A percentile compares a stretch with the other conserved stretches of the same genome.
Evolutionary conservation across 1,140 invertebrate genomes (phyloP).

Genomic region (Drosophila gunungcola): DNA sequence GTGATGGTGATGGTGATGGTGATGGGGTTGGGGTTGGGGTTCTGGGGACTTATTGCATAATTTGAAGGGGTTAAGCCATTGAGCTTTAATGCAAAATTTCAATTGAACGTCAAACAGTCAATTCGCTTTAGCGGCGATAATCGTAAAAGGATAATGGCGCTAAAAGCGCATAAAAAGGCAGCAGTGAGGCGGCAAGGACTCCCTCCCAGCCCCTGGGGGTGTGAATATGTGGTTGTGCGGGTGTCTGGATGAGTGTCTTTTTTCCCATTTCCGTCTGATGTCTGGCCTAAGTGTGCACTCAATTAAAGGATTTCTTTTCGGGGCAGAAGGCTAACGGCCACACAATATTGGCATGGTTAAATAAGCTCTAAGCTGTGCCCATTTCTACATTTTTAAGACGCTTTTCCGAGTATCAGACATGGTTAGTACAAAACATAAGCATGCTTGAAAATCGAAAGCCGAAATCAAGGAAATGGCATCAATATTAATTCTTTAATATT

Average conservation of each 20-base stretch:
- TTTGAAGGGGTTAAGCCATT: slow-evolving; percentile 83
- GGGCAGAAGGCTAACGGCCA: slow-evolving; percentile 44
- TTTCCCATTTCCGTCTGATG: slow-evolving; percentile 28
- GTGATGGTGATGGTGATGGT: not conserved
- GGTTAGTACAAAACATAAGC: not conserved
- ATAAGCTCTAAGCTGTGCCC: slow-evolving; percentile 31
- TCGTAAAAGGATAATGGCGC: slow-evolving; percentile 82
- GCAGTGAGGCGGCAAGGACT: slow-evolving; percentile 23
- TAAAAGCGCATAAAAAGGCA: slow-evolving; percentile 81
- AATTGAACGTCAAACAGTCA: slow-evolving; percentile 84
- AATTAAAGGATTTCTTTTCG: slow-evolving; percentile 75
- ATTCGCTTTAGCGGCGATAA: slow-evolving; percentile 82
- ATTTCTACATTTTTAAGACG: not conserved
- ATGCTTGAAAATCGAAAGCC: not conserved
- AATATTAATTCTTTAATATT: not conserved
- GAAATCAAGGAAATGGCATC: not conserved
- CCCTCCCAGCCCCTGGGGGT: not conserved
- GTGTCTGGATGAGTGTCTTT: slow-evolving; percentile 12
- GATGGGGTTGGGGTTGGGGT: not conserved
- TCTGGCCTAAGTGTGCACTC: slow-evolving; percentile 75
- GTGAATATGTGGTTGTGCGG: slow-evolving; percentile 1
- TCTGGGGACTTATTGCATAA: slow-evolving; percentile 71
- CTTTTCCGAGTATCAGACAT: not conserved
- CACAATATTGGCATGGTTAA: slow-evolving; percentile 49
- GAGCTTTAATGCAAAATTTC: slow-evolving; percentile 84